phyloP scores from a whole-genome alignment of 2,113 vertebrate genomes.

The Nibea coibor region DNA sequence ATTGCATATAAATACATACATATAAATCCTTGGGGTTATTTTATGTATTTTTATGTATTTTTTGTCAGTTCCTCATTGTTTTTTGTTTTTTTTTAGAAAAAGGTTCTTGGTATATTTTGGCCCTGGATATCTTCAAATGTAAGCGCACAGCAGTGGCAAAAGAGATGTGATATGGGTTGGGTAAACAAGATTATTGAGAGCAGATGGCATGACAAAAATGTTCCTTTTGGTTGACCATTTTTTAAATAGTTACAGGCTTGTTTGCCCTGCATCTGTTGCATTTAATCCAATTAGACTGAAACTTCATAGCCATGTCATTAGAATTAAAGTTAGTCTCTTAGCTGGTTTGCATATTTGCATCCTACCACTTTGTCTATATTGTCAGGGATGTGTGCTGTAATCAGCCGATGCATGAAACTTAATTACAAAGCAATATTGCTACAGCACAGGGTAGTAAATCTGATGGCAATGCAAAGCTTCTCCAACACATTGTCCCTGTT shows the following conservation, averaged over 20 bases:
- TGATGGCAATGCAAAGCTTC: not conserved
- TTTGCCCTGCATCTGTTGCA: constrained; percentile 28
- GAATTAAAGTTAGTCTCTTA: not conserved
- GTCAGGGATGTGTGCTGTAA: not conserved
- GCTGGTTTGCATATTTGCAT: not conserved
- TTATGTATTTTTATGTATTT: not conserved
- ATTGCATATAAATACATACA: not conserved
- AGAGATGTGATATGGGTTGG: too few relatives aligned
- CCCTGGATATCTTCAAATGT: not conserved
- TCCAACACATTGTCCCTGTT: not conserved
- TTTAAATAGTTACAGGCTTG: constrained; percentile 3
- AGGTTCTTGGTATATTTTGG: not conserved
- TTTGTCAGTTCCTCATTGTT: not conserved
- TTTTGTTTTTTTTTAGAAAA: not conserved
- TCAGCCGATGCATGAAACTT: not conserved
- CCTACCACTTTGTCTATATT: not conserved
- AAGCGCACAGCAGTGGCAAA: not conserved
- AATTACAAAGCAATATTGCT: not conserved
- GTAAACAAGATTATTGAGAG: constrained; percentile 29
- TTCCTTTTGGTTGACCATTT: constrained; percentile 34
- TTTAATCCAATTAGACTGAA: constrained; percentile 10
- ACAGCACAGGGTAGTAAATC: not conserved
- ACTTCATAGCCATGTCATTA: not conserved
- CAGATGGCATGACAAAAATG: constrained; percentile 7
- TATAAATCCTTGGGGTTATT: not conserved